Percentiles rank a stretch among this genome's conserved stretches.
Evolutionary conservation across 2,888 invertebrate genomes (phyloP).

Genomic region (Latrodectus hesperus): DNA sequence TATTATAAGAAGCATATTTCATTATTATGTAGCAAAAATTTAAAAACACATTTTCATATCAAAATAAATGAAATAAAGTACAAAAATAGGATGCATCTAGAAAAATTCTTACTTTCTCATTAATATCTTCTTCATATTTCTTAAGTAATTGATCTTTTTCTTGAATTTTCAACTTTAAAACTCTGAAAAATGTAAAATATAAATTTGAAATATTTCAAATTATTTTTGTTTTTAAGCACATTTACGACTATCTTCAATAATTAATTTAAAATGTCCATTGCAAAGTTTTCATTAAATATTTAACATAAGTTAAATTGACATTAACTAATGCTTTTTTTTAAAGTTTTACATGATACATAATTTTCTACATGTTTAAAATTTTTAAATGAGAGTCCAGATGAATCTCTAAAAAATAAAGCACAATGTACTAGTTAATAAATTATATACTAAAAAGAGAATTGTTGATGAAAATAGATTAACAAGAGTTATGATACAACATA

Average conservation of each 20-base stretch:
- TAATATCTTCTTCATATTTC: constrained; percentile 19
- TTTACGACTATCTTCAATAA: neutral
- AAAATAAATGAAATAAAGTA: no score
- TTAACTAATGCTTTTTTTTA: neutral
- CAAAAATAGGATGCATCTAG: neutral
- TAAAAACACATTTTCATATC: neutral
- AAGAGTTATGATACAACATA: no score
- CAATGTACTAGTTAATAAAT: no score
- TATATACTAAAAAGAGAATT: no score
- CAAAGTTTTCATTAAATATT: neutral
- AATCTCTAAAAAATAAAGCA: no score
- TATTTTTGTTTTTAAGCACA: neutral
- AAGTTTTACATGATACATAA: neutral
- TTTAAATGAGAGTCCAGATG: no score
- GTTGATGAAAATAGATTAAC: no score
- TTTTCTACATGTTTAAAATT: neutral
- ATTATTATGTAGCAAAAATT: neutral
- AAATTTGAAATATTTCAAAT: neutral
- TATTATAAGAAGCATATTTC: neutral
- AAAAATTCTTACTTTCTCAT: constrained; percentile 35
- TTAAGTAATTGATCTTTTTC: constrained; percentile 18
- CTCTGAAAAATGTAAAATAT: constrained; percentile 5
- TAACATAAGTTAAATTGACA: neutral
- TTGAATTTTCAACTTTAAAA: constrained; percentile 14
- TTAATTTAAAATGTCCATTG: neutral